Percentiles rank a stretch among this genome's conserved stretches.
These are phyloP conservation scores for Egretta garzetta DNA, from an alignment of 2,113 vertebrate species.

Conservation along the genomic window DNA sequence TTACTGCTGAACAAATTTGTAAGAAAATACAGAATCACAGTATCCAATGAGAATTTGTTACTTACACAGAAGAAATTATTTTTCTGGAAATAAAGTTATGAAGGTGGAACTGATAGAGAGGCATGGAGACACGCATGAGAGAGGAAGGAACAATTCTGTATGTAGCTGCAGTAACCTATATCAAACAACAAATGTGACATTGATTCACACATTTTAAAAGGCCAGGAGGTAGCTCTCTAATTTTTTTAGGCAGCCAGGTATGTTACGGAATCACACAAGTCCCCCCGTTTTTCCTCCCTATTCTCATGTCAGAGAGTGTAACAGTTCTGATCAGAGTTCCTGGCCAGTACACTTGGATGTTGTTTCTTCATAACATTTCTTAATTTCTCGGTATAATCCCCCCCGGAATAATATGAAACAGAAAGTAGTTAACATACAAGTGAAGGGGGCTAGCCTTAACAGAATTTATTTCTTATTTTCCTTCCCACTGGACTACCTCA, in stretches of 20 bases:
- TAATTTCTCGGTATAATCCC: neutral
- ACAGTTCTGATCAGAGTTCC: neutral
- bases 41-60: neutral
- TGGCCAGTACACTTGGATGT: neutral
- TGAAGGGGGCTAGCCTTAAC: neutral
- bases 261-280: neutral
- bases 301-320: neutral
- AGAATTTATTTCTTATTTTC: neutral
- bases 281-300: neutral
- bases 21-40: neutral
- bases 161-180: neutral
- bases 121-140: neutral
- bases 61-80: neutral
- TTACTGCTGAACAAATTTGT: neutral
- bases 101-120: neutral
- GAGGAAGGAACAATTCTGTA: neutral
- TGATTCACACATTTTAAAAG: neutral
- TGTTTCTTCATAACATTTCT: neutral
- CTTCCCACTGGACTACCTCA: neutral
- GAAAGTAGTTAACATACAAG: neutral
- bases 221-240: neutral
- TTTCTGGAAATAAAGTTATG: neutral
- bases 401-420: neutral
- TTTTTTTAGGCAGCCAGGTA: neutral
- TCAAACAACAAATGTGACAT: neutral